phyloP scores from a whole-genome alignment of 2,113 vertebrate species.

The Phasianus colchicus region DNA sequence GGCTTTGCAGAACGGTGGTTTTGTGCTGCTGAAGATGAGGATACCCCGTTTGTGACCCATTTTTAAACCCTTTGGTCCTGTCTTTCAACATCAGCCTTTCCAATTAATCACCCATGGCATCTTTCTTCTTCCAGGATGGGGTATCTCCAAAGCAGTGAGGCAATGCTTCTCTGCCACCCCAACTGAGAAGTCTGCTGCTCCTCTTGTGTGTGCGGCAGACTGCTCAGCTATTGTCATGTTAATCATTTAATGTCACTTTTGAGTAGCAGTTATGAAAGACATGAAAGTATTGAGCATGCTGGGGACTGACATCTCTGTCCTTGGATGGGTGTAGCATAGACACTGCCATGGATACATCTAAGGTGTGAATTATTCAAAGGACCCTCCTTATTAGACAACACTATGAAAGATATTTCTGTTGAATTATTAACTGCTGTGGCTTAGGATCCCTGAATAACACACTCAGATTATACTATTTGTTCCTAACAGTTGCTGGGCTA shows the following conservation, averaged over 20 bases:
- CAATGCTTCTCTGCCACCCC: not conserved
- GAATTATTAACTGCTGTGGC: not conserved
- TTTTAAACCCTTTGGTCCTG: not conserved
- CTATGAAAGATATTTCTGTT: not conserved
- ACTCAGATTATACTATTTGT: not conserved
- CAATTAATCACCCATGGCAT: not conserved
- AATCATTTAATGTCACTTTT: not conserved
- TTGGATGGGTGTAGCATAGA: not conserved
- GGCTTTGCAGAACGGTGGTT: not conserved
- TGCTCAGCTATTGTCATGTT: not conserved
- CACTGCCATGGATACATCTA: not conserved
- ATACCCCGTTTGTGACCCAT: not conserved
- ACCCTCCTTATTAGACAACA: not conserved
- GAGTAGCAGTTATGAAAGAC: not conserved
- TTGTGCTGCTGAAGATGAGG: not conserved
- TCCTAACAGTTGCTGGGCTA: not conserved
- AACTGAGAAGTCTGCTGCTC: not conserved
- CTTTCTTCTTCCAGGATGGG: not conserved
- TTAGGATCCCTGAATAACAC: not conserved
- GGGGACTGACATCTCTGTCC: accelerated
- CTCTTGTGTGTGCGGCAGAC: not conserved
- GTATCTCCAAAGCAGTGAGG: not conserved
- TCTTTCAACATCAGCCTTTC: not conserved
- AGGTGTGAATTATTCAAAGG: not conserved
- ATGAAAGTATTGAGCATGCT: not conserved